phyloP scores from a whole-genome alignment of 1,140 invertebrate genomes.

The Diprion similis region DNA sequence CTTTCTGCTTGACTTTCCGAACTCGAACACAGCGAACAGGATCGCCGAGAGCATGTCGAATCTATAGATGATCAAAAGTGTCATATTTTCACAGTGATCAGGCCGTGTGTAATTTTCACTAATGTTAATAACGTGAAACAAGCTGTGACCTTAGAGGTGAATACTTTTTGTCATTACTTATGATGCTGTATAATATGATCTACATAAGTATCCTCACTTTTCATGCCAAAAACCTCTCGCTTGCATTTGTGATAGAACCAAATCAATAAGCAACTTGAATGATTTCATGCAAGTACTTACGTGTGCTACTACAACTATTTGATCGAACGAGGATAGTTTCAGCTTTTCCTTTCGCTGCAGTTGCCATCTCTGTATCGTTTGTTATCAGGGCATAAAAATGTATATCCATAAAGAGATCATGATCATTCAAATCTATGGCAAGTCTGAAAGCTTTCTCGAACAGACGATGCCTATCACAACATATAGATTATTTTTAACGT shows the following conservation, averaged over 20 bases:
- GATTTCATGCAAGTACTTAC: constrained; percentile 53
- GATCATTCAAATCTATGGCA: constrained; percentile 83
- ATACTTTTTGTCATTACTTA: constrained; percentile 19
- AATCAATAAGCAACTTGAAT: no score
- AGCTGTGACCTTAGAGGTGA: no score
- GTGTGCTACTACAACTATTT: constrained; percentile 63
- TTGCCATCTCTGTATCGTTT: constrained; percentile 74
- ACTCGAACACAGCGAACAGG: constrained; percentile 63
- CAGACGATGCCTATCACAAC: constrained; percentile 70
- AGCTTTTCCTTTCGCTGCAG: constrained; percentile 77
- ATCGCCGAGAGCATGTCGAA: constrained; percentile 66
- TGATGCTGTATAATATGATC: constrained; percentile 12
- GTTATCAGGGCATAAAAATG: constrained; percentile 78
- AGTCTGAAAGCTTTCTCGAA: constrained; percentile 87
- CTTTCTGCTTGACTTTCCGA: constrained; percentile 58
- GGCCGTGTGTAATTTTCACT: no score
- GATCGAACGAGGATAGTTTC: constrained; percentile 69
- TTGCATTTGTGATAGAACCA: no score
- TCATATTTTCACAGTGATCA: not conserved
- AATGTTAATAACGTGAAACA: no score
- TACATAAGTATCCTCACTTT: not conserved
- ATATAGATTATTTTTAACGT: constrained; percentile 22
- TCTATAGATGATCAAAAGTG: constrained; percentile 44
- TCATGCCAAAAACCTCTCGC: no score
- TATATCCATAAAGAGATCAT: constrained; percentile 85